Conservation (phyloP, 1,140 invertebrate genomes). For the Drosophila bocki region DNA sequence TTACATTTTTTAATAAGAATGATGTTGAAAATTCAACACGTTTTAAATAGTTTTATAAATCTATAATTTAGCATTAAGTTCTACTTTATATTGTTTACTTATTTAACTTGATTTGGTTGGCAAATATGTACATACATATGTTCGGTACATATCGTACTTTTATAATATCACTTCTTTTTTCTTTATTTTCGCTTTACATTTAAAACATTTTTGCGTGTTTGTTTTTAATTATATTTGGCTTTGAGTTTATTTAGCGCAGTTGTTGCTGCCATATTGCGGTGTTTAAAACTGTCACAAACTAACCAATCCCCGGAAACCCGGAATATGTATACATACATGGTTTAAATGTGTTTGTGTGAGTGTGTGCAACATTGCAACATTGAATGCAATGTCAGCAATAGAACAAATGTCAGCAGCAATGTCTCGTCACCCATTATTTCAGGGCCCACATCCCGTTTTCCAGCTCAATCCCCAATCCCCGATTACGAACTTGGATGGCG, state of each 20-base stretch:
- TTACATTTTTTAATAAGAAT: neutral
- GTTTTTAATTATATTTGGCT: slow-evolving; percentile 48
- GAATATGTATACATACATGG: neutral
- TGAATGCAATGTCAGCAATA: slow-evolving; percentile 66
- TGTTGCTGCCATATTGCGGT: slow-evolving; percentile 28
- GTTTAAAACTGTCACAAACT: slow-evolving; percentile 22
- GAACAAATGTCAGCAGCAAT: slow-evolving; percentile 69
- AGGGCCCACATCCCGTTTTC: slow-evolving; percentile 9
- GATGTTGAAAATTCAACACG: no score
- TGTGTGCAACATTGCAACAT: slow-evolving; percentile 43
- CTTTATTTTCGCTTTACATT: neutral
- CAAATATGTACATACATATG: neutral
- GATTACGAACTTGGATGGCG: slow-evolving; percentile 13
- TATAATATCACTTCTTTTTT: neutral
- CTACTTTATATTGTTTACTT: neutral
- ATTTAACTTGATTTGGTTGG: neutral
- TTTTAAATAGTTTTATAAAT: neutral
- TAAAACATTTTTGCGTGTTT: slow-evolving; percentile 7
- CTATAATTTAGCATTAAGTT: neutral
- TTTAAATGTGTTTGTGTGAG: slow-evolving; percentile 20
- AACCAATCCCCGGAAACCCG: slow-evolving; percentile 5
- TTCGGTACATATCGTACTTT: no score
- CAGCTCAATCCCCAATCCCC: slow-evolving; percentile 14
- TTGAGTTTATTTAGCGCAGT: slow-evolving; percentile 30
- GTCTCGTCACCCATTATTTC: slow-evolving; percentile 67